Evolutionary conservation across 2,797 vertebrate genomes (phyloP).

Genomic region (Centropyge bicolor): DNA sequence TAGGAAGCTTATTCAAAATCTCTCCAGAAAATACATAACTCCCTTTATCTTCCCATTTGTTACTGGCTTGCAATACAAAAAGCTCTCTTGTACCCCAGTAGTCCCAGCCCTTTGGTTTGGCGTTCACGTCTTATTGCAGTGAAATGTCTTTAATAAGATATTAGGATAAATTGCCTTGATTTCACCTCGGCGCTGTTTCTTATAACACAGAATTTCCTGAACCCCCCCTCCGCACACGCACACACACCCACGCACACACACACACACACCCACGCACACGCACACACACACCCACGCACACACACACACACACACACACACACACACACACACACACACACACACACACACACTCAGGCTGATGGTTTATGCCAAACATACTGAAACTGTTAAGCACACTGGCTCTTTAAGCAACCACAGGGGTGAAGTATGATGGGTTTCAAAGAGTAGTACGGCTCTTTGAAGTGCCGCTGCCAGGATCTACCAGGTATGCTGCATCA

Average conservation of each 20-base stretch:
- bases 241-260: no score
- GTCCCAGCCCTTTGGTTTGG: constrained; percentile 54
- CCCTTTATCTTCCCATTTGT: constrained; percentile 71
- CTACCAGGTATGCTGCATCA: constrained; percentile 94
- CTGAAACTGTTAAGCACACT: constrained; percentile 91
- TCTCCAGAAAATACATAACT: constrained; percentile 61
- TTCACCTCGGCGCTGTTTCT: constrained; percentile 76
- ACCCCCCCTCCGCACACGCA: constrained; percentile 53
- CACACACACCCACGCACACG: no score
- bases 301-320: no score
- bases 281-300: no score
- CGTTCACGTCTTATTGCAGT: constrained; percentile 48
- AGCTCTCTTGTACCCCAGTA: constrained; percentile 56
- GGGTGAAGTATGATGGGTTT: constrained; percentile 90
- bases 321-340: no score
- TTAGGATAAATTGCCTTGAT: constrained; percentile 78
- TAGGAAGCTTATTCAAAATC: constrained; percentile 56
- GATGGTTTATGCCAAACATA: constrained; percentile 89
- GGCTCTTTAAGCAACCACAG: constrained; percentile 90
- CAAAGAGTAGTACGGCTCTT: constrained; percentile 89
- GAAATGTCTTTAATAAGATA: constrained; percentile 74
- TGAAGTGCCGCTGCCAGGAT: constrained; percentile 92
- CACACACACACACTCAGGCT: constrained; percentile 72
- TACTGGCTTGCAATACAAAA: constrained; percentile 64
- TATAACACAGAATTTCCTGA: constrained; percentile 83